A percentile compares a stretch with the other conserved stretches of the same genome.
These are phyloP conservation scores for Aricia agestis DNA, from an alignment of 1,140 invertebrate genomes.

Conservation along the genomic window DNA sequence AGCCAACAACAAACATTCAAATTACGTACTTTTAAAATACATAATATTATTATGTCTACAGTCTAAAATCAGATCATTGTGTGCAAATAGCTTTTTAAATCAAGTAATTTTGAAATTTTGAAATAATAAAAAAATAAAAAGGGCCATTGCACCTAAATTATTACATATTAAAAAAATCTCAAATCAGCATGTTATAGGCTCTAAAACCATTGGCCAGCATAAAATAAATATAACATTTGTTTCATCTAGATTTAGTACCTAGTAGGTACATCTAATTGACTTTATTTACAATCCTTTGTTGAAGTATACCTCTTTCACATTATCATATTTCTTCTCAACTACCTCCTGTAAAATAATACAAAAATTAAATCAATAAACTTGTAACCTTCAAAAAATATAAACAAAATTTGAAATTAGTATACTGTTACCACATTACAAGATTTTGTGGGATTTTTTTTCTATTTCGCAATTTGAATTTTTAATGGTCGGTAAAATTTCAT, in stretches of 20 bases:
- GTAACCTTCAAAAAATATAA: no score
- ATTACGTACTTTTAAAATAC: no score
- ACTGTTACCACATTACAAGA: neutral
- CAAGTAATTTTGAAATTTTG: no score
- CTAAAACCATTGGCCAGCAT: neutral
- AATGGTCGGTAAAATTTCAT: neutral
- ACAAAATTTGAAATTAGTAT: neutral
- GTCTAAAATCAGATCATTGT: no score
- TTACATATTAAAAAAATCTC: no score
- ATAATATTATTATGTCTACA: no score
- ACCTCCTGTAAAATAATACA: conserved; percentile 34
- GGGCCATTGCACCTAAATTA: neutral
- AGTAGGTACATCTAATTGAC: neutral
- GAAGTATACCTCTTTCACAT: conserved; percentile 44
- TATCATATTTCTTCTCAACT: conserved; percentile 44
- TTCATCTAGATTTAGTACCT: neutral
- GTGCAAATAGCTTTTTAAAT: no score
- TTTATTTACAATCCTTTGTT: conserved; percentile 57
- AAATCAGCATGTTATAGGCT: neutral
- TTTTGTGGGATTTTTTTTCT: neutral
- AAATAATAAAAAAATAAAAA: no score
- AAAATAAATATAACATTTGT: neutral
- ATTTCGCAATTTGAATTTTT: neutral
- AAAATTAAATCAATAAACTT: conserved; percentile 11
- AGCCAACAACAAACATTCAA: no score